A percentile compares a stretch with the other conserved stretches of the same genome.
Conservation (phyloP, 2,888 invertebrate genomes). For the Drosophila hamatofila region DNA sequence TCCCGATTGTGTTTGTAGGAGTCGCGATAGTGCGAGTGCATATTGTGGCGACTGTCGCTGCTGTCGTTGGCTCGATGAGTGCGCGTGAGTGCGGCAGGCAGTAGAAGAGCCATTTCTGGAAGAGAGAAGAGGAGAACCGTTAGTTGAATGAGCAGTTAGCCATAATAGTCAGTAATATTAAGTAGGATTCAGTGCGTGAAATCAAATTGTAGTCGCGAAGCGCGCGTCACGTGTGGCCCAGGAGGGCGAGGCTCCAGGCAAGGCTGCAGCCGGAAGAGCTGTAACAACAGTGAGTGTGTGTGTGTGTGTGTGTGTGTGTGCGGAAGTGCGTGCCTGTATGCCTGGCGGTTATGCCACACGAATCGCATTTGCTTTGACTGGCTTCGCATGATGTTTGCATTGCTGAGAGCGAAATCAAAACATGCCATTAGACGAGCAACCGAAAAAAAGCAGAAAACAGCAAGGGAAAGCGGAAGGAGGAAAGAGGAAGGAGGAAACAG, state of each 20-base stretch:
- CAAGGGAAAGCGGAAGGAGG: not conserved
- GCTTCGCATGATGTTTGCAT: conserved; percentile 50
- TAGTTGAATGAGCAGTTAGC: conserved; percentile 2
- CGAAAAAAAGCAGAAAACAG: conserved; percentile 15
- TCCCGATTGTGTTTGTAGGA: conserved; percentile 87
- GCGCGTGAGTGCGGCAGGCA: conserved; percentile 91
- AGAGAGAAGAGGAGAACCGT: conserved; percentile 60
- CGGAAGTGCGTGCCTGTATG: conserved; percentile 38
- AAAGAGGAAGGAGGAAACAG: conserved; percentile 1
- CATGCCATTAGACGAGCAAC: conserved; percentile 67
- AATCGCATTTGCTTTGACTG: conserved; percentile 37
- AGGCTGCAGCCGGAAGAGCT: conserved; percentile 29
- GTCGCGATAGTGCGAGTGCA: conserved; percentile 90
- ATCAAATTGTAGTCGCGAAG: conserved; percentile 49
- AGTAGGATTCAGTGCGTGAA: conserved; percentile 9
- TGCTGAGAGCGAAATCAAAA: conserved; percentile 69
- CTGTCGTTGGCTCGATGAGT: conserved; percentile 92
- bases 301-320: conserved; percentile 12
- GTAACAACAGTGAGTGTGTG: conserved; percentile 19
- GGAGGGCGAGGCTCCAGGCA: not conserved
- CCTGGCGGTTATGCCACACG: conserved; percentile 52
- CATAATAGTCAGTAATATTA: not conserved
- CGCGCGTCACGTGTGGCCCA: conserved; percentile 42
- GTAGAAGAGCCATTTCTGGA: conserved; percentile 93
- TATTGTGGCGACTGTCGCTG: conserved; percentile 92